Conservation (phyloP, 2,797 vertebrate species). For the Hyperoplus immaculatus region DNA sequence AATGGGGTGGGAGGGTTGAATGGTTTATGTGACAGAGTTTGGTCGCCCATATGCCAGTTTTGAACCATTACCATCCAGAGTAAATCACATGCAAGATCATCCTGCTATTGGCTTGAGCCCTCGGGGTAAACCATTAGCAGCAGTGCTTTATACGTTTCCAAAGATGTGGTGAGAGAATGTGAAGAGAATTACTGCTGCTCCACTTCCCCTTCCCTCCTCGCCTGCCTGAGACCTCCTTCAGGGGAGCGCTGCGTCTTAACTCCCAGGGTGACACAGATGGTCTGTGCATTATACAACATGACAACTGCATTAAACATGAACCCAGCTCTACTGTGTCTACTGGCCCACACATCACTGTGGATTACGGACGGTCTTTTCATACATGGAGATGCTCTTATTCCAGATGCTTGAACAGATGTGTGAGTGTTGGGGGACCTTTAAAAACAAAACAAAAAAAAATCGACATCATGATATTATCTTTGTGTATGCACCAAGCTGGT, state of each 20-base stretch:
- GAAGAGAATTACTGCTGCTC: slow-evolving; percentile 72
- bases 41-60: slow-evolving; percentile 5
- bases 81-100: background rate
- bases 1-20: background rate
- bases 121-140: slow-evolving; percentile 52
- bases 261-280: slow-evolving; percentile 60
- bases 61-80: slow-evolving; percentile 3
- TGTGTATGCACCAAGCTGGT: no score
- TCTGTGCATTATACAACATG: slow-evolving; percentile 60
- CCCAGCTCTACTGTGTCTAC: background rate
- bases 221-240: slow-evolving; percentile 52
- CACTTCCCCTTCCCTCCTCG: slow-evolving; percentile 58
- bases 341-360: background rate
- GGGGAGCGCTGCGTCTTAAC: slow-evolving; percentile 41
- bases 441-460: no score
- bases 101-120: slow-evolving; percentile 19
- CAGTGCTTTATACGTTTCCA: slow-evolving; percentile 45
- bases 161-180: slow-evolving; percentile 60
- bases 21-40: background rate
- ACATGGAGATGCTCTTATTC: slow-evolving; percentile 24
- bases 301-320: slow-evolving; percentile 55
- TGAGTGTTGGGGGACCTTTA: background rate
- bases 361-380: background rate
- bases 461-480: background rate
- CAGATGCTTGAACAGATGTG: slow-evolving; percentile 24